Base-by-base conservation (phyloP, 1,140 invertebrate species). In the Rhysida immarginata region DNA sequence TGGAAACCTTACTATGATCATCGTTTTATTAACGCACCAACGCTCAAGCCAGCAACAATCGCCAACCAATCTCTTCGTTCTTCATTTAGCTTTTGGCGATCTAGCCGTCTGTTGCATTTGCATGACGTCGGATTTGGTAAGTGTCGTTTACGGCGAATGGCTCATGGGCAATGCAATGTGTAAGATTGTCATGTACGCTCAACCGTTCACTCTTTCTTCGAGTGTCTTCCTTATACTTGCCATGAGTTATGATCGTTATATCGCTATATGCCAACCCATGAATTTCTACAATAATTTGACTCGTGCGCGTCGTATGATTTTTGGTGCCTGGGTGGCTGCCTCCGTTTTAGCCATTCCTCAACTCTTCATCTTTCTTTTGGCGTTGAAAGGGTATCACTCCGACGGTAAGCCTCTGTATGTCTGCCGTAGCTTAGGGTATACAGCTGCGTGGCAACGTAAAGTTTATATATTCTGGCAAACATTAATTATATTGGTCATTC, bases 261-360 rank as follows among this genome's bases (percentile, higher is more conserved):
- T 71, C 60, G 73, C 73, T 2, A 71, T 75, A 53, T 74, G 73
- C 59, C 63, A 64, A n/a, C 72, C 72, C 1, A 59, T 75, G 21
- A 5, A 3, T 8, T 5, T 46, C 18, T 64, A 64, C 21, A 59
- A 58, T 11, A 60, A 62, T 14, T 41, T 58, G 2, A 53, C 53
- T 11, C 61, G 60, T 25, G 62, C 63, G 1, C 53, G 65, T 26
- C 66, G 64, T 20, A 69, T 72, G 54, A 70, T 75, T 2, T 48
- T 60, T 0, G 43, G 62, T 1, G 70, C 73, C n/a, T 75, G 74
- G 74, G 26, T 66, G 0, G 60, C 68, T 25, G 71, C 73, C 20
- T 68, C 74, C 49, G 51, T 74, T 2, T 66, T 71, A 44, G 69
- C 73, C 11, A 57, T 70, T 18, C 74, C 74, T 0, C 70, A 75